These are phyloP conservation scores for Globodera rostochiensis DNA, from an alignment of 1,140 invertebrate genomes.

Conservation along the genomic window DNA sequence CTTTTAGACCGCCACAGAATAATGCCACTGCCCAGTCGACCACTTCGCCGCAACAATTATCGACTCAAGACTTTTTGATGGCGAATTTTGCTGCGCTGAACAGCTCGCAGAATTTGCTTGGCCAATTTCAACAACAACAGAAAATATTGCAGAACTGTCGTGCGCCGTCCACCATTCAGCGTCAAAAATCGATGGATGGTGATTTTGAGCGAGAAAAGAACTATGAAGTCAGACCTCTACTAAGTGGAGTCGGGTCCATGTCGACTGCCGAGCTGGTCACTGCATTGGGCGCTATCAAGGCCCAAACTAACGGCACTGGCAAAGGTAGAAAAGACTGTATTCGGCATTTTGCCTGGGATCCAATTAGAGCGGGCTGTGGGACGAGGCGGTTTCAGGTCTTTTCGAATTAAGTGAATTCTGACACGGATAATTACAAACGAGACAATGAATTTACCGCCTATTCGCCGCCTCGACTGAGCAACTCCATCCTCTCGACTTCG, in stretches of 20 bases:
- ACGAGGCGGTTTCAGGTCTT: too few species aligned
- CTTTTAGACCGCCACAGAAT: too few species aligned
- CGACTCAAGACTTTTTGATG: slow-evolving; percentile 24
- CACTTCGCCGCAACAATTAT: background rate
- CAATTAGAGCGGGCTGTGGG: too few species aligned
- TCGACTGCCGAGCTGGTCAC: background rate
- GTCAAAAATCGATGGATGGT: background rate
- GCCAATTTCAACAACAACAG: slow-evolving; percentile 18
- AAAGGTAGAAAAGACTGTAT: too few species aligned
- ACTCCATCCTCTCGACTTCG: background rate
- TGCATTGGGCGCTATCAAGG: background rate
- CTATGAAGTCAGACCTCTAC: background rate
- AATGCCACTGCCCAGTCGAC: background rate
- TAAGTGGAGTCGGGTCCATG: background rate
- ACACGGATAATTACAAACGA: background rate
- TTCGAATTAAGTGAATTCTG: background rate
- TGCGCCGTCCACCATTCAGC: background rate
- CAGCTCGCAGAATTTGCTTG: slow-evolving; percentile 16
- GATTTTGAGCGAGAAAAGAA: background rate
- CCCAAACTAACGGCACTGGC: background rate
- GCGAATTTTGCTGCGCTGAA: slow-evolving; percentile 15
- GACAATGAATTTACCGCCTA: background rate
- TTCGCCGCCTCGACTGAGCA: background rate
- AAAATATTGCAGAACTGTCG: background rate
- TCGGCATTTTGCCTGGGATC: too few species aligned